Evolutionary conservation across 2,113 vertebrate genomes (phyloP), one percentile per base, ranked within the genome.

Genomic region (Urocolius indicus): DNA sequence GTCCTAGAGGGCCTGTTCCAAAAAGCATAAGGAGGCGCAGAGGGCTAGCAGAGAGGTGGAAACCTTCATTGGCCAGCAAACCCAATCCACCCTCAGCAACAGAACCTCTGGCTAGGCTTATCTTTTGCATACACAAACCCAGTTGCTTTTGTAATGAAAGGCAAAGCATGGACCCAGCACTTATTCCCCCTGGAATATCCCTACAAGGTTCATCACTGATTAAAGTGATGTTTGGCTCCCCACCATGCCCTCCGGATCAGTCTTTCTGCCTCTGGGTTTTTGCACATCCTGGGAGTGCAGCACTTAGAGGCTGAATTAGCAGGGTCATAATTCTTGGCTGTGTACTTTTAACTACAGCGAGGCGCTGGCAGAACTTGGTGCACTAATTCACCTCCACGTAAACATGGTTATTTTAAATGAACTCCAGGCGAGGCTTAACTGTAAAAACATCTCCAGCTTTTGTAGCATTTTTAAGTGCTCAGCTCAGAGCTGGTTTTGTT

Each of bases 321-420:
- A 55, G 69, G 82, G 55, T 94, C 94, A 52, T 89, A 95, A 94
- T 84, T 95, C 88, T 91, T 59, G 36, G 75, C 93, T 84, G 74
- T 71, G 81, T 57, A 57, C 67, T 91, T 86, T 81, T 57, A 85
- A 93, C 80, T 79, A 41, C 58, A 34, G 43, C 15, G 61, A 93
- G 77, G 94, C 77, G 72, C 5, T 93, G 93, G 93, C 90, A 96
- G 91, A 89, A 69, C 75, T 92, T 75, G 78, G 73, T 5, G 23
- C 92, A 94, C 94, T 92, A 90, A 89, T 95, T 97, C 95, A 95
- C 84, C 92, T 95, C 95, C 93, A 62, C 57, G 89, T 97, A 97
- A 97, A 96, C 94, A 96, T 17, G 93, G 94, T 92, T 96, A 96
- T 94, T 95, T 84, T 82, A 94, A 96, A 95, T 91, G 89, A 96